phyloP scores from a whole-genome alignment of 1,140 invertebrate species.

The Microplitis mediator region DNA sequence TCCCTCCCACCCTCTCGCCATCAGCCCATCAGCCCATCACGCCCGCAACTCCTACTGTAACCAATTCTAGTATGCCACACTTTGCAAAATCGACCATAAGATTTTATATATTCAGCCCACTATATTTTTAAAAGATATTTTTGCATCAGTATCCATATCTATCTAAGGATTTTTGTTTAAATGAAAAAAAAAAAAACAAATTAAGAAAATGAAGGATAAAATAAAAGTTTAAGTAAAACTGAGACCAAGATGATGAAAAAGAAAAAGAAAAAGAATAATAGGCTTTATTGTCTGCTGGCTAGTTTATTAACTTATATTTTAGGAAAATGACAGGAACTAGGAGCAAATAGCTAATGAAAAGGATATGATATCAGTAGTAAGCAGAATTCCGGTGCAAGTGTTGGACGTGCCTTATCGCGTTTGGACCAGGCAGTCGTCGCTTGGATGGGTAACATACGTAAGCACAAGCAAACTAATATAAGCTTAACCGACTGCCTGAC shows the following conservation, averaged over 20 bases:
- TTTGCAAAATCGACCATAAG: background rate
- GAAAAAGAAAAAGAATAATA: no score
- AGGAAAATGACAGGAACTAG: background rate
- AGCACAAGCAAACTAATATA: background rate
- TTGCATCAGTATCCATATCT: no score
- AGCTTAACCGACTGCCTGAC: background rate
- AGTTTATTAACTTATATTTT: no score
- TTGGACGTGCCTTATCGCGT: constrained; percentile 59
- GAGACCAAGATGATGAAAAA: no score
- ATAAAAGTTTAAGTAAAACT: no score
- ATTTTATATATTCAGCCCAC: no score
- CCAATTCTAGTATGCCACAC: constrained; percentile 18
- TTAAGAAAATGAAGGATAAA: no score
- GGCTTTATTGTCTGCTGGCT: no score
- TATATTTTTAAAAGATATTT: no score
- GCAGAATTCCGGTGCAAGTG: constrained; percentile 52
- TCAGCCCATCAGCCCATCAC: no score
- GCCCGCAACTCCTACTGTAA: background rate
- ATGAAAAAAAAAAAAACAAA: no score
- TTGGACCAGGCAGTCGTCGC: constrained; percentile 50
- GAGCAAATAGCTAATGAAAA: constrained; percentile 25
- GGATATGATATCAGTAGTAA: constrained; percentile 55
- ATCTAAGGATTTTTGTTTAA: no score
- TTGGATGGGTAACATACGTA: constrained; percentile 37
- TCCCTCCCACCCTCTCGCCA: background rate